Conservation (phyloP, 1,140 invertebrate genomes). For the Caligus rogercresseyi region DNA sequence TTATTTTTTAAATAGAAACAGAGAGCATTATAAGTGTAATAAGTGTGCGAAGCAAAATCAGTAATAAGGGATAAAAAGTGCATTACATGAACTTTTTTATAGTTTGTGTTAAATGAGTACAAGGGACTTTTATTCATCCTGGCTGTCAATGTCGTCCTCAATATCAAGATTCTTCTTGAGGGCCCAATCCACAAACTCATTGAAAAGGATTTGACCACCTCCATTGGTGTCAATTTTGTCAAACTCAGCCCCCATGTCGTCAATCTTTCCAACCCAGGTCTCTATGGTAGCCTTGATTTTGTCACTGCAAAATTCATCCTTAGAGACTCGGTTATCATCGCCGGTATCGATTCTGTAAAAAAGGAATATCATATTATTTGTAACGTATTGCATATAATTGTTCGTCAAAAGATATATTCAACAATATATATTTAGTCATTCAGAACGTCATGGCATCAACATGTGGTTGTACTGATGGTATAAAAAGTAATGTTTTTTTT, state of each 20-base stretch:
- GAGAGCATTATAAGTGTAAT: background rate
- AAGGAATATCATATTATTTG: background rate
- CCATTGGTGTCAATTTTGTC: constrained; percentile 14
- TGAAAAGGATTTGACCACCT: constrained; percentile 17
- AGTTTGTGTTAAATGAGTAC: too few relatives aligned
- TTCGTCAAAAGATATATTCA: background rate
- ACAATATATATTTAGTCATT: background rate
- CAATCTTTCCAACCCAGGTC: constrained; percentile 18
- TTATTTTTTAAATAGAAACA: background rate
- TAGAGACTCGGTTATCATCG: constrained; percentile 18
- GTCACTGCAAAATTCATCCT: constrained; percentile 18
- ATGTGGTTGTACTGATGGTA: too few relatives aligned
- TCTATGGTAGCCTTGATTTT: constrained; percentile 13
- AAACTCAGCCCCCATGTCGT: constrained; percentile 17
- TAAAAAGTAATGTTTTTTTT: too few relatives aligned
- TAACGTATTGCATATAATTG: too few relatives aligned
- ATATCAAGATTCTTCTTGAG: constrained; percentile 18
- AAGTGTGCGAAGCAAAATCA: too few relatives aligned
- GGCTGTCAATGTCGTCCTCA: constrained; percentile 16
- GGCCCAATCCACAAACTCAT: constrained; percentile 19
- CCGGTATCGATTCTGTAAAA: constrained; percentile 17
- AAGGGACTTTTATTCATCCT: background rate
- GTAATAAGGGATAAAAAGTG: too few relatives aligned
- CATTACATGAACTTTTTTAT: too few relatives aligned
- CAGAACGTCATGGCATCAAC: too few relatives aligned